A percentile compares a stretch with the other conserved stretches of the same genome.
Evolutionary conservation across 2,888 invertebrate species (phyloP).

Genomic region (Cecidostiba fungosa): DNA sequence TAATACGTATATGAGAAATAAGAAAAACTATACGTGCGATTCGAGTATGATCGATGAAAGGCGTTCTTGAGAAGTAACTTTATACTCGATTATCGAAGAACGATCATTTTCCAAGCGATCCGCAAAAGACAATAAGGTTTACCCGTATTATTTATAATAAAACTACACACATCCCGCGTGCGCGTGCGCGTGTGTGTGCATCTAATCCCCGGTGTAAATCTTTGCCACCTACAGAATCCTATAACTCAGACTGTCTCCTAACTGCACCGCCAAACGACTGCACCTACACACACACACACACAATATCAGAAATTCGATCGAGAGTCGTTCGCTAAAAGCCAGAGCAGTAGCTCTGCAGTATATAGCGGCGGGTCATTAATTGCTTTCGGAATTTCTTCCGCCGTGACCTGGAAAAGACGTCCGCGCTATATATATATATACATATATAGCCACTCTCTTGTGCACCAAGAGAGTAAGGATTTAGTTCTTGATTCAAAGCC

Average conservation of each 20-base stretch:
- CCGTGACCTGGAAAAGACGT: constrained; percentile 34
- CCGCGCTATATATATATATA: background rate
- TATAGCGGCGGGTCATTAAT: constrained; percentile 40
- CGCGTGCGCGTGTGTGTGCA: background rate
- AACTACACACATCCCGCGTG: too few relatives aligned
- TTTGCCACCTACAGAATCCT: background rate
- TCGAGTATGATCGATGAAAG: background rate
- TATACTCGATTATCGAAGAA: constrained; percentile 2
- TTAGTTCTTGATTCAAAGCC: constrained; percentile 21
- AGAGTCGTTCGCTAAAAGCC: background rate
- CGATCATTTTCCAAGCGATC: background rate
- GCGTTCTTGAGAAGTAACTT: background rate
- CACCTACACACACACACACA: background rate
- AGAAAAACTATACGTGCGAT: too few relatives aligned
- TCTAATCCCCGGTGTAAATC: constrained; percentile 4
- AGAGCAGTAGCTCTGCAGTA: too few relatives aligned
- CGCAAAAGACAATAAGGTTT: background rate
- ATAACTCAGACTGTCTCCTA: constrained; percentile 9
- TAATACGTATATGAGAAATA: too few relatives aligned
- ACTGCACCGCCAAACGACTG: background rate
- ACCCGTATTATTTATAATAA: too few relatives aligned
- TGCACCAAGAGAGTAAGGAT: constrained; percentile 17
- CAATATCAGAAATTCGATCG: constrained; percentile 3
- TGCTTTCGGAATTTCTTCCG: constrained; percentile 54
- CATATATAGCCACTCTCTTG: background rate